Base-by-base conservation (phyloP, 2,797 vertebrate species). In the Sebastes miniatus region DNA sequence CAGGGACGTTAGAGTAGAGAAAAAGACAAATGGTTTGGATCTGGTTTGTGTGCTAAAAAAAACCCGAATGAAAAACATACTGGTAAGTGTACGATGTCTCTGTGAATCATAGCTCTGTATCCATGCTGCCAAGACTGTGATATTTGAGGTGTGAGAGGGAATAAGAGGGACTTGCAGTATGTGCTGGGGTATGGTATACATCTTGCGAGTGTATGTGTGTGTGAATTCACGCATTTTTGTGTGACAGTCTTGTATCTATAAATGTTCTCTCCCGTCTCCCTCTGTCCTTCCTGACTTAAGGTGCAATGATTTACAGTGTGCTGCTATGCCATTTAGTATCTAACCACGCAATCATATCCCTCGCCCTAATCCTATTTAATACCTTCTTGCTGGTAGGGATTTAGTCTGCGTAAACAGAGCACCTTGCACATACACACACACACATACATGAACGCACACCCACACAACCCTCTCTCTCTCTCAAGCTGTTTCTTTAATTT, bases 331-430 rank as follows among this genome's bases (percentile, higher is more conserved):
- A 89, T 92, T 92, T 87, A 90, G 86, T 93, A 94, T 94, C 93
- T 90, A 90, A 92, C 91, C 89, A 91, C 73, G 92, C 91, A 92
- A 93, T 94, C 92, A 91, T 90, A 93, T 89, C 87, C 89, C 81
- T 88, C 64, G 22, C 70, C 50, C 85, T 95, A 94, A 95, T 95
- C 94, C 91, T 66, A 79, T 92, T 93, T 94, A 94, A 95, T 93
- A 93, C 92, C 87, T 93, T 91, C 92, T 93, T 93, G 90, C 92
- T 93, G 91, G 85, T 90, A 85, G 83, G 91, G 93, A 94, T 94
- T 94, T 94, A 89, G 80, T 81, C 88, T 91, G 86, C 78, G 72
- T 93, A 93, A 94, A 94, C 92, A 93, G 76, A 91, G 76, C 90
- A 93, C 92, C 91, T 93, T 87, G 83, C 83, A 71, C 82, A 80